Evolutionary conservation across 2,113 vertebrate genomes (phyloP).

Genomic region (Noturus placidus): DNA sequence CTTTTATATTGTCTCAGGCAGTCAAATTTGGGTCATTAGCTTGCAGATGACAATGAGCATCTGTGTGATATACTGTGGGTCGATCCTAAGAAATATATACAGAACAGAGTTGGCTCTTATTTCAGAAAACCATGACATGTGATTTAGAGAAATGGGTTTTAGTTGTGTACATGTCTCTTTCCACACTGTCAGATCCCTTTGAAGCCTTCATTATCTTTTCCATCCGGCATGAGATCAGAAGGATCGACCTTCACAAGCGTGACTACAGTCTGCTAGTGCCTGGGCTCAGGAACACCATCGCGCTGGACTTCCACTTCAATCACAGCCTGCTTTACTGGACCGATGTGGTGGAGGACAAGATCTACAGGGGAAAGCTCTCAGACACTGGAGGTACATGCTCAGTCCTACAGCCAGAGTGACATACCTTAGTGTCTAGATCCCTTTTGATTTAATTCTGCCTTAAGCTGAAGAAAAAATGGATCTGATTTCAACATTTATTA

Average conservation of each 20-base stretch:
- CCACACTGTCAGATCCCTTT: constrained; percentile 86
- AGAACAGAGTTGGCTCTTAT: constrained; percentile 26
- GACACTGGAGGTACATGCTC: constrained; percentile 83
- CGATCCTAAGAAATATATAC: constrained; percentile 10
- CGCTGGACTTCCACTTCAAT: constrained; percentile 96
- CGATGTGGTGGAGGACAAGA: constrained; percentile 98
- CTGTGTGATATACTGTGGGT: constrained; percentile 42
- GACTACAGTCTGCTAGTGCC: constrained; percentile 97
- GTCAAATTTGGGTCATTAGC: constrained; percentile 54
- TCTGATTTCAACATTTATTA: not conserved
- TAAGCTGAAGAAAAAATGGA: not conserved
- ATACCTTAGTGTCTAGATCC: not conserved
- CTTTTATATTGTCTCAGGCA: constrained; percentile 51
- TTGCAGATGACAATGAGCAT: constrained; percentile 40
- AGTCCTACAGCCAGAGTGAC: not conserved
- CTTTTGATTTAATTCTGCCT: not conserved
- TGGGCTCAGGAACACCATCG: constrained; percentile 94
- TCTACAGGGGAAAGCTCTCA: constrained; percentile 93
- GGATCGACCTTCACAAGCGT: constrained; percentile 95
- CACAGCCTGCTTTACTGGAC: constrained; percentile 97
- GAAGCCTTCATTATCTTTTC: constrained; percentile 99
- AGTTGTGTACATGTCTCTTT: constrained; percentile 34
- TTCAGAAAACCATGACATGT: constrained; percentile 27
- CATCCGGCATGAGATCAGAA: constrained; percentile 96
- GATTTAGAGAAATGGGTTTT: constrained; percentile 15